Evolutionary conservation across 2,113 vertebrate genomes (phyloP).

Genomic region (Parus major): DNA sequence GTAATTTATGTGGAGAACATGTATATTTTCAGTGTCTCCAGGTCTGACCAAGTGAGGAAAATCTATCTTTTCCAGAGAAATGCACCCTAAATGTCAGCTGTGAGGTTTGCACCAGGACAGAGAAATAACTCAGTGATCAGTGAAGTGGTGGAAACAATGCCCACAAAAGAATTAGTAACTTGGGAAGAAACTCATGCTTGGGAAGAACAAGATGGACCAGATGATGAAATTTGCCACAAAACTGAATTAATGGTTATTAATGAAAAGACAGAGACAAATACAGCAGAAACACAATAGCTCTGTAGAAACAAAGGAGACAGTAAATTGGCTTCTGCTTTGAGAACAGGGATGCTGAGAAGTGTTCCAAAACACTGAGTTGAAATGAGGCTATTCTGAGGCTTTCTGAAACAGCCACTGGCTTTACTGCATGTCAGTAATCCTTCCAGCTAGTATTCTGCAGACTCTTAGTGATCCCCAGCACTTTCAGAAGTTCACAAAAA

Average conservation of each 20-base stretch:
- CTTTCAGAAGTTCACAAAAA: not conserved
- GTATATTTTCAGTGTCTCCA: not conserved
- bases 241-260: not conserved
- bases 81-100: not conserved
- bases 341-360: not conserved
- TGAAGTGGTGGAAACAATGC: not conserved
- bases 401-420: not conserved
- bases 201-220: not conserved
- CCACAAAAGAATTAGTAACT: not conserved
- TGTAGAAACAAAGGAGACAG: not conserved
- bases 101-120: not conserved
- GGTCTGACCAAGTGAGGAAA: not conserved
- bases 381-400: not conserved
- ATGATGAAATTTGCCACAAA: not conserved
- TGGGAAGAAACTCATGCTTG: not conserved
- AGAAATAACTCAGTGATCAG: not conserved
- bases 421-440: not conserved
- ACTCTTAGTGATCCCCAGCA: not conserved
- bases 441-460: not conserved
- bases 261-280: not conserved
- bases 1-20: not conserved
- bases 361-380: not conserved
- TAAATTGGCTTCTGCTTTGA: slow-evolving; percentile 1
- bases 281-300: not conserved
- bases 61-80: not conserved